These are phyloP conservation scores for Cranoglanis bouderius DNA, from an alignment of 2,113 vertebrate genomes.

Conservation along the genomic window DNA sequence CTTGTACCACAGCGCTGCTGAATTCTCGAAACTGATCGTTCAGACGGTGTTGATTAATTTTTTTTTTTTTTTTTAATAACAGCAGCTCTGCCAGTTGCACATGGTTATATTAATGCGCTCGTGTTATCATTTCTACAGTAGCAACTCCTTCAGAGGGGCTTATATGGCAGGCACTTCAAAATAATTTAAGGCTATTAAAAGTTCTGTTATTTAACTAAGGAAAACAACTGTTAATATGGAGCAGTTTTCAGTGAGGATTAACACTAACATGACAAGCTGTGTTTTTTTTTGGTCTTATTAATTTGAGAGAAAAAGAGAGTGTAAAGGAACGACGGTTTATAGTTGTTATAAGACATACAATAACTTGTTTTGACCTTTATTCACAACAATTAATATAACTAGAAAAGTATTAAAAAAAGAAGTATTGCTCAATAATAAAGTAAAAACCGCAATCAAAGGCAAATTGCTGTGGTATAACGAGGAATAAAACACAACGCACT, in stretches of 20 bases:
- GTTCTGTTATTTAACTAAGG: neutral
- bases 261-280: neutral
- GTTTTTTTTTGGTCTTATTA: neutral
- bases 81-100: neutral
- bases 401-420: neutral
- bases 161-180: neutral
- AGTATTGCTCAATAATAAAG: neutral
- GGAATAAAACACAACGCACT: neutral
- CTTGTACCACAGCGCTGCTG: neutral
- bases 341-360: neutral
- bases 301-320: neutral
- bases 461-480: neutral
- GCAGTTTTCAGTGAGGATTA: neutral
- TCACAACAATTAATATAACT: neutral
- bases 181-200: neutral
- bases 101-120: neutral
- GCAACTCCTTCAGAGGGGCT: neutral
- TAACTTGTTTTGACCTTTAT: neutral
- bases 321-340: neutral
- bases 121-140: neutral
- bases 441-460: neutral
- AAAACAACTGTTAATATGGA: neutral
- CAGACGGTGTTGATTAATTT: neutral
- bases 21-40: neutral
- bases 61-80: too few species aligned